These are phyloP conservation scores for Cariama cristata DNA, from an alignment of 2,113 vertebrate species.

Conservation along the genomic window DNA sequence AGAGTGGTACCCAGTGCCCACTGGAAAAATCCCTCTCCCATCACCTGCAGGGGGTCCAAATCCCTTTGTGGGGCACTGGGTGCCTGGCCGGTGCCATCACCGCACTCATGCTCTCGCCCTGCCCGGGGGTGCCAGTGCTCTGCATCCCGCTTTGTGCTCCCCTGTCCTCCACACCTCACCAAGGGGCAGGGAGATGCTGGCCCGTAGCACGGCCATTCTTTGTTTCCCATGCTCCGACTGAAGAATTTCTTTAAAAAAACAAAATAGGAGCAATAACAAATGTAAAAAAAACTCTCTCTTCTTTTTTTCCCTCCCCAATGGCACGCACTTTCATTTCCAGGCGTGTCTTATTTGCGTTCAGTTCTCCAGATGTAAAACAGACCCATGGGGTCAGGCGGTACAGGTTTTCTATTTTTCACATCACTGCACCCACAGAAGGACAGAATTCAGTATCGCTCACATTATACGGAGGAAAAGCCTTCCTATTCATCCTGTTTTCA, in stretches of 20 bases:
- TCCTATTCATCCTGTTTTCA: not conserved
- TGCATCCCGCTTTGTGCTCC: not conserved
- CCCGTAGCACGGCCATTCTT: fast-evolving
- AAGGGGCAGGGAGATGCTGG: not conserved
- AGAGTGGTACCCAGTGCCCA: not conserved
- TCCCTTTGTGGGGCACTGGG: not conserved
- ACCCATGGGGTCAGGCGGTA: conserved; percentile 19
- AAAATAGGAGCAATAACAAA: not conserved
- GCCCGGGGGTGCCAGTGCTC: not conserved
- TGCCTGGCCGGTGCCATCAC: not conserved
- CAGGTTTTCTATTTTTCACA: conserved; percentile 66
- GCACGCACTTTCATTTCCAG: not conserved
- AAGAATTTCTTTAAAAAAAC: not conserved
- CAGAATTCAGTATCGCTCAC: not conserved
- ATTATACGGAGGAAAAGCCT: not conserved
- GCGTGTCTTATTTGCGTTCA: not conserved
- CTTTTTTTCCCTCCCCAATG: not conserved
- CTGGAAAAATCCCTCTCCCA: not conserved
- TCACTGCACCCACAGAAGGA: conserved; percentile 35
- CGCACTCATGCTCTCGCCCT: fast-evolving
- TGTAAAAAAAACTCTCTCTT: not conserved
- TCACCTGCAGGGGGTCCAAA: not conserved
- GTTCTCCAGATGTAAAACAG: conserved; percentile 29
- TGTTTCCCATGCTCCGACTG: not conserved
- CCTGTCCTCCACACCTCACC: fast-evolving